Conservation (phyloP, 92 coral and sea anemone genomes). For the Chrysogorgia sp. region DNA sequence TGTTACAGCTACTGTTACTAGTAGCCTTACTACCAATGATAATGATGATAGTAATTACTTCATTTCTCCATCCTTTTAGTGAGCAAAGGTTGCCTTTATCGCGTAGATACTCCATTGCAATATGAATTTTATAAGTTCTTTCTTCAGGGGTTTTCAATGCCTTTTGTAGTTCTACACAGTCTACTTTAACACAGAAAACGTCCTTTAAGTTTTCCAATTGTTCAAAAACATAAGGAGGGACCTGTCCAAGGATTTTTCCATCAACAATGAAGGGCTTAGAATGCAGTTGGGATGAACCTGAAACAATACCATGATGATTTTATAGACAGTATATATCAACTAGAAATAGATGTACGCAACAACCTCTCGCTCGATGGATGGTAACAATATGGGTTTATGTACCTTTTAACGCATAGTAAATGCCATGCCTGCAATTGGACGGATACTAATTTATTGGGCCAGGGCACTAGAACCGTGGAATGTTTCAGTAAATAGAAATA, state of each 20-base stretch:
- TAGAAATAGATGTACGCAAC: too few species aligned
- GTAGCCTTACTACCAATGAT: too few species aligned
- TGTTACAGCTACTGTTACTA: too few species aligned
- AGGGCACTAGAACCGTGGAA: too few species aligned
- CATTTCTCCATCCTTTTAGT: constrained; percentile 92
- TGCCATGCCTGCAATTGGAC: too few species aligned
- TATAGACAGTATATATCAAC: background rate
- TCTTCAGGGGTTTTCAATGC: constrained; percentile 71
- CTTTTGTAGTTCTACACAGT: constrained; percentile 63
- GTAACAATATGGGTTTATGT: too few species aligned
- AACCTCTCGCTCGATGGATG: too few species aligned
- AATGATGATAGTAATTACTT: constrained; percentile 55
- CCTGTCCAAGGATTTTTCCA: constrained; percentile 74
- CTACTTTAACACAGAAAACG: constrained; percentile 61
- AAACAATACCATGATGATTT: too few species aligned
- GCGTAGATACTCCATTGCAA: constrained; percentile 79
- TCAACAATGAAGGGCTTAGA: constrained; percentile 81
- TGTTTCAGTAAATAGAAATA: too few species aligned
- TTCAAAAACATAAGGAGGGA: constrained; percentile 68
- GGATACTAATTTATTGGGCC: too few species aligned
- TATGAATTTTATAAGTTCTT: constrained; percentile 68
- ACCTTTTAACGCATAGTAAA: too few species aligned
- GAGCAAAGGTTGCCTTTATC: constrained; percentile 64
- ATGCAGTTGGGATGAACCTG: constrained; percentile 62
- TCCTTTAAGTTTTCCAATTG: constrained; percentile 61